Evolutionary conservation across 1,140 invertebrate genomes (phyloP).

Genomic region (Diorhabda carinulata): DNA sequence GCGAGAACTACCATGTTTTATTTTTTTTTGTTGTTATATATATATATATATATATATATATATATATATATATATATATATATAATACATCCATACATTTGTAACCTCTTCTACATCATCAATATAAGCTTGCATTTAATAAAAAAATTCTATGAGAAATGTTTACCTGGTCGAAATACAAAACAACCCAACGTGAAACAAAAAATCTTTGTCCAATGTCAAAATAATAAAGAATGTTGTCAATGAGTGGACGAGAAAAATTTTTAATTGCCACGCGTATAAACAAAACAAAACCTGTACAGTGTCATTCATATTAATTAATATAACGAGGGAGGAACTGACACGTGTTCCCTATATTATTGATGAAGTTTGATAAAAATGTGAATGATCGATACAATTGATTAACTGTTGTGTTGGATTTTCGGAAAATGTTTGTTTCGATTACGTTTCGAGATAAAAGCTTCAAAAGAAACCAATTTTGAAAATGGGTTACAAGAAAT

Average conservation of each 20-base stretch:
- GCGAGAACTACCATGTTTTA: too few species aligned
- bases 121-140: too few species aligned
- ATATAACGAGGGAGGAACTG: constrained; percentile 29
- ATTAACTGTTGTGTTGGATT: background rate
- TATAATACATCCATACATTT: too few species aligned
- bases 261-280: constrained; percentile 33
- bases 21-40: too few species aligned
- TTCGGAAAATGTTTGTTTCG: background rate
- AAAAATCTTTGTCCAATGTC: constrained; percentile 18
- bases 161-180: too few species aligned
- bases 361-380: constrained; percentile 17
- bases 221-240: constrained; percentile 24
- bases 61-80: too few species aligned
- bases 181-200: constrained; percentile 15
- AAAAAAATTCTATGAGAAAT: too few species aligned
- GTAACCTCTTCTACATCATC: too few species aligned
- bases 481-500: too few species aligned
- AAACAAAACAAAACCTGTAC: constrained; percentile 25
- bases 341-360: constrained; percentile 17
- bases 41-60: too few species aligned
- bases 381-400: constrained; percentile 17
- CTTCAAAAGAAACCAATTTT: too few species aligned
- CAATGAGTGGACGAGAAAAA: constrained; percentile 19
- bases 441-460: too few species aligned
- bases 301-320: constrained; percentile 37